Evolutionary conservation across 2,113 vertebrate genomes (phyloP), one percentile per base, ranked within the genome.

Genomic region (Hemiprocne comata): DNA sequence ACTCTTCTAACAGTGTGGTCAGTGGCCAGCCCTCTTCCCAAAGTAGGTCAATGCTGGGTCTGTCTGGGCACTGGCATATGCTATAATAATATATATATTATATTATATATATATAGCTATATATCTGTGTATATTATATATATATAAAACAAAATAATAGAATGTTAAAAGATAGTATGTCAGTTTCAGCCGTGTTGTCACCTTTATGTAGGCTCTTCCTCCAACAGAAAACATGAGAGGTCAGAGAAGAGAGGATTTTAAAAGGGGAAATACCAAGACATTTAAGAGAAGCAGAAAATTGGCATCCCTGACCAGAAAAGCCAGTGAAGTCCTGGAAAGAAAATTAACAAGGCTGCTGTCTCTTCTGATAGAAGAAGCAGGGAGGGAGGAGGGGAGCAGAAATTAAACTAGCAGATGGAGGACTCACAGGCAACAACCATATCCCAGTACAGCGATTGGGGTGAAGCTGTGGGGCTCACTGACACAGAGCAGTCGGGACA

Each of bases 321-420:
- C n/a, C 77, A 72, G 29, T 31, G 80, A 69, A 79, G 40, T 23
- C 66, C 80, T 95, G 94, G 96, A 83, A 88, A 74, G 67, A 48
- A 71, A 80, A 89, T 87, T 19, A n/a, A 28, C 79, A 72, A 71
- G 40, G 50, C 26, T 74, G 44, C 53, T 79, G 42, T 42, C 58
- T 83, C 9, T 85, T 69, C 67, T 86, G 84, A 84, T 71, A 38
- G 36, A 84, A 92, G 77, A 55, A 74, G 26, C 31, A 65, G 44
- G n/a, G n/a, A 88, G 11, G 29, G 34, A 64, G 33, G 67, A 69
- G 13, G 0, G 16, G 38, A 89, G 12, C 44, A 55, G 26, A 44
- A 61, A 83, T 57, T 57, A 50, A 76, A 88, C 38, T 66, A 88
- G 42, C 66, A 92, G 75, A 64, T 46, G 75, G 48, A 93, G 38